Conservation (phyloP, 2,797 vertebrate species). For the Limnodromus scolopaceus region DNA sequence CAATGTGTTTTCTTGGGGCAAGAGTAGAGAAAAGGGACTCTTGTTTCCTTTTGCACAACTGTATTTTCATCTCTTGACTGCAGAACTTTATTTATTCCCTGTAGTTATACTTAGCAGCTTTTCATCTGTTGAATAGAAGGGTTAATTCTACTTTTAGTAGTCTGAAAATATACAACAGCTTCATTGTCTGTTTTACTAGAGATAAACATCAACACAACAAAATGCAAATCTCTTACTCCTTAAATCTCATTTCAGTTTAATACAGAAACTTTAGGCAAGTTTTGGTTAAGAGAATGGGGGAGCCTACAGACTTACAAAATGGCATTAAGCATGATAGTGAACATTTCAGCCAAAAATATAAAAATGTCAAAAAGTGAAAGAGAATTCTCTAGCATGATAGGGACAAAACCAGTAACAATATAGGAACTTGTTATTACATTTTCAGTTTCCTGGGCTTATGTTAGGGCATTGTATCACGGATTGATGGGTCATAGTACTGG, state of each 20-base stretch:
- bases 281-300: background rate
- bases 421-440: background rate
- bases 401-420: background rate
- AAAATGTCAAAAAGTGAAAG: background rate
- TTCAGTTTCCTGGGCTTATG: background rate
- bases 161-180: background rate
- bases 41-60: conserved; percentile 4
- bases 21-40: conserved; percentile 12
- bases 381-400: background rate
- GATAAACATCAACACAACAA: background rate
- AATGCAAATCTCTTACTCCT: background rate
- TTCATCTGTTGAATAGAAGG: background rate
- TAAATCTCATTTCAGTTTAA: background rate
- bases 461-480: background rate
- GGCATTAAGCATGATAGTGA: background rate
- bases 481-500: background rate
- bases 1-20: conserved; percentile 42
- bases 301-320: background rate
- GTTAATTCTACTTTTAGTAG: background rate
- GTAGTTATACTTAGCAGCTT: background rate
- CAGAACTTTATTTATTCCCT: background rate
- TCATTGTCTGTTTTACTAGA: background rate
- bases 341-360: background rate
- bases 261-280: background rate
- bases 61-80: background rate